phyloP scores from a whole-genome alignment of 2,113 vertebrate species.

The Regulus satrapa region DNA sequence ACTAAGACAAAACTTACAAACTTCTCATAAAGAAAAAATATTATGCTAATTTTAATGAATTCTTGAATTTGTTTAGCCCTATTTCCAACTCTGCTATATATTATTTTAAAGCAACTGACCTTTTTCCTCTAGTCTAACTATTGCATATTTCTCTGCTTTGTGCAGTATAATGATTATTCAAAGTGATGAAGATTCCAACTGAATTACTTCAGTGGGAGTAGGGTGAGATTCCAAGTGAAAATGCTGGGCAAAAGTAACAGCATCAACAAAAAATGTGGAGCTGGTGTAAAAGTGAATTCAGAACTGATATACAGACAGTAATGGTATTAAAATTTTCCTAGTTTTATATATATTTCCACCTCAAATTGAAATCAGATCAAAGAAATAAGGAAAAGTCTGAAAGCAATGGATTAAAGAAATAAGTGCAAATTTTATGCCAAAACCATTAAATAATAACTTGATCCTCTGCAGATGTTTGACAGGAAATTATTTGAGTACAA shows the following conservation, averaged over 20 bases:
- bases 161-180: neutral
- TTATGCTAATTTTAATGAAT: neutral
- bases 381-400: neutral
- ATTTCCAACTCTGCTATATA: neutral
- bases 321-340: neutral
- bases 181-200: slow-evolving; percentile 23
- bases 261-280: slow-evolving; percentile 8
- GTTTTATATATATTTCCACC: neutral
- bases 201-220: slow-evolving; percentile 35
- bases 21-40: neutral
- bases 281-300: neutral
- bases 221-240: neutral
- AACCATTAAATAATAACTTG: neutral
- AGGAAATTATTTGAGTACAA: neutral
- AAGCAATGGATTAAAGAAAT: neutral
- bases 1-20: neutral
- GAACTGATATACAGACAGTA: neutral
- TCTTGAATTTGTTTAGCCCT: neutral
- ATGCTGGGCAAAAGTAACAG: neutral
- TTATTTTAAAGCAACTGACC: neutral
- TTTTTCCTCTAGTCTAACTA: neutral
- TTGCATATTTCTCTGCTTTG: neutral
- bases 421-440: neutral
- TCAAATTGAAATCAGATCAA: neutral
- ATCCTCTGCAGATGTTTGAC: slow-evolving; percentile 27